A percentile compares a stretch with the other conserved stretches of the same genome.
Conservation (phyloP, 2,888 invertebrate genomes). For the Pristionchus fissidentatus region DNA sequence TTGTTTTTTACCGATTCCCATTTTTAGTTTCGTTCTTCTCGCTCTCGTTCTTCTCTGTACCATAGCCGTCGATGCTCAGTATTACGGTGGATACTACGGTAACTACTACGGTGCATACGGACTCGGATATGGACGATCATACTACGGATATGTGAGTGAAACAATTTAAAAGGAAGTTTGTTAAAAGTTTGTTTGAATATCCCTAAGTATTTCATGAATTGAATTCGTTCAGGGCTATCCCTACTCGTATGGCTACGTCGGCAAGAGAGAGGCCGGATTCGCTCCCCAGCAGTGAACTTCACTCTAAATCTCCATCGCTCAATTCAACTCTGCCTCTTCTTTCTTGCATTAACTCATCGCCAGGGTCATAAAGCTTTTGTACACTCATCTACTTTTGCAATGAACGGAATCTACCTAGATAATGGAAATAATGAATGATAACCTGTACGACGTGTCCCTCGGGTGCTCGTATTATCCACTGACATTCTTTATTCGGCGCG, state of each 20-base stretch:
- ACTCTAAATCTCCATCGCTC: not conserved
- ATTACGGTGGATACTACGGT: conserved; percentile 50
- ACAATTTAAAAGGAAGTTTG: no score
- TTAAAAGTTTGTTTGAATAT: no score
- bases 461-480: conserved; percentile 70
- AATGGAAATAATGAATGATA: not conserved
- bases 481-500: conserved; percentile 63
- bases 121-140: conserved; percentile 40
- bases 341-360: not conserved
- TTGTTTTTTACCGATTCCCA: not conserved
- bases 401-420: not conserved
- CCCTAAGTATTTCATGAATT: not conserved
- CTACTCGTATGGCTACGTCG: conserved; percentile 51
- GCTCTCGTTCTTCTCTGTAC: conserved; percentile 14
- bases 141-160: conserved; percentile 42
- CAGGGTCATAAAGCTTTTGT: conserved; percentile 13
- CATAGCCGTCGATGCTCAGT: conserved; percentile 31
- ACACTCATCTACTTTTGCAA: not conserved
- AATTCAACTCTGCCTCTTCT: not conserved
- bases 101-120: conserved; percentile 53
- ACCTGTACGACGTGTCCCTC: conserved; percentile 70
- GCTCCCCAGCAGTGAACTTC: conserved; percentile 20
- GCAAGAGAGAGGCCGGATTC: conserved; percentile 55
- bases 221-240: conserved; percentile 33
- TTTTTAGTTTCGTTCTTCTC: conserved; percentile 18